Evolutionary conservation across 2,113 vertebrate species (phyloP), one percentile per base, ranked within the genome.

Genomic region (Spea multiplicata): DNA sequence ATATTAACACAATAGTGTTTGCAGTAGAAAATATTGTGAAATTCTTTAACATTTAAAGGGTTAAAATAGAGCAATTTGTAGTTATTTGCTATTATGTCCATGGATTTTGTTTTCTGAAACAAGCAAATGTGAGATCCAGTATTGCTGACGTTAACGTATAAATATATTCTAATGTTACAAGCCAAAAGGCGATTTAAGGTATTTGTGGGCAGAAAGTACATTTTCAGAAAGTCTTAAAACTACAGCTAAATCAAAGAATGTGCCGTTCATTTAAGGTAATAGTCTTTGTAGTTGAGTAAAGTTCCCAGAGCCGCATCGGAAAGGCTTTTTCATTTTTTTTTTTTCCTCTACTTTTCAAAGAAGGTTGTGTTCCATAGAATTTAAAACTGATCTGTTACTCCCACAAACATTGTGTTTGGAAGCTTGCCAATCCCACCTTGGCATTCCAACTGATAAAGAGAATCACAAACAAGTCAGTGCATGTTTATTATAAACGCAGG

Each of bases 371-470:
- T 86, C 71, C 86, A 65, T 84, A 81, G 78, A 81, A 83, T 48
- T 81, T 79, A 88, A 87, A 83, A 72, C 16, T 78, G 83, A 84
- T 80, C 75, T 74, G 64, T 49, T 67, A 82, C 86, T 84, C 85
- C 83, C 82, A 66, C 84, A 84, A 84, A 67, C 82, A 12, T 48
- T 55, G 61, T 82, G n/a, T 80, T 86, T 88, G 87, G 85, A 84
- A 16, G 44, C 83, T 44, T 85, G 85, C 88, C 88, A 88, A 10
- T 83, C 85, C 81, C 81, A 78, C 81, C 81, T 82, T 72, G 84
- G 87, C 88, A 87, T 89, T 87, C 84, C 77, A 82, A 76, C 85
- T 83, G 88, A 87, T 89, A 86, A 87, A 89, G 74, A 80, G 81
- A 67, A 77, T 82, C 83, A 69, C 73, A 81, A 85, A 71, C 85